Conservation (phyloP, 2,797 vertebrate species). For the Micromesistius poutassou region DNA sequence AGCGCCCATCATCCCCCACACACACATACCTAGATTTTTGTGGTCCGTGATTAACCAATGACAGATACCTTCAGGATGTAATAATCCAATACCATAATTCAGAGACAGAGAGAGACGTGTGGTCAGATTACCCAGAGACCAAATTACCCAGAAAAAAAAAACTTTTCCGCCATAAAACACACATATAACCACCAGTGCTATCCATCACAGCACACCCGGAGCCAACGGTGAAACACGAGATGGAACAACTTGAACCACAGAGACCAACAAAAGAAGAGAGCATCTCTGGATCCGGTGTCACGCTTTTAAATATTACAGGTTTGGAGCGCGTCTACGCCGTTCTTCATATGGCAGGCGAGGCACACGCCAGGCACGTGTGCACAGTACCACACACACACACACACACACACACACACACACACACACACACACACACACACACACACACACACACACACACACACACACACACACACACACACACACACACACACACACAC, state of each 20-base stretch:
- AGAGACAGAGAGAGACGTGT: conserved; percentile 7
- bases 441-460: conserved; percentile 3
- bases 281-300: conserved; percentile 57
- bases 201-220: conserved; percentile 14
- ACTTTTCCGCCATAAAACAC: background rate
- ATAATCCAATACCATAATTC: conserved; percentile 18
- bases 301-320: conserved; percentile 65
- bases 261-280: conserved; percentile 40
- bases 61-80: background rate
- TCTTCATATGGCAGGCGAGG: conserved; percentile 28
- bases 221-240: conserved; percentile 13
- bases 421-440: conserved; percentile 26
- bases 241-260: conserved; percentile 28
- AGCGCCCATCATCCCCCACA: no score
- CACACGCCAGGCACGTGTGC: conserved; percentile 1
- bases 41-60: no score
- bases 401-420: conserved; percentile 20
- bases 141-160: conserved; percentile 15
- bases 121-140: conserved; percentile 12
- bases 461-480: conserved; percentile 2
- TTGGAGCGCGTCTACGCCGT: conserved; percentile 16
- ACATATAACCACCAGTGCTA: background rate
- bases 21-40: no score
- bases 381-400: conserved; percentile 10
- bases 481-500: background rate